Base-by-base conservation (phyloP, 2,797 vertebrate genomes). In the Epinephelus awoara region DNA sequence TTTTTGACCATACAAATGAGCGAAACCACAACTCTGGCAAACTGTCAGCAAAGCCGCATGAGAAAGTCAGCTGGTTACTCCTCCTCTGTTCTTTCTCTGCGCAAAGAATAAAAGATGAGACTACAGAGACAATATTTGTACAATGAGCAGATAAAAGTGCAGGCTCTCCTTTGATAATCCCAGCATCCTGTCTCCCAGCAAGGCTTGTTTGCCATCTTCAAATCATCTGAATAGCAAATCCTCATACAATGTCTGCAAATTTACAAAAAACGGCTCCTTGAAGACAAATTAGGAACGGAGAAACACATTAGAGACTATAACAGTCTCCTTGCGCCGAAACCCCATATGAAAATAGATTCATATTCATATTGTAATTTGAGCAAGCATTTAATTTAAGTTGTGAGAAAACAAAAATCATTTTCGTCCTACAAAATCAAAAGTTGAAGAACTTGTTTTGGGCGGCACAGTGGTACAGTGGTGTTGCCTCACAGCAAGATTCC, bases 111-210 rank as follows among this genome's bases (percentile, higher is more conserved):
- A 47, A 77, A 54, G 70, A 79, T 68, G 51, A 83, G 66, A 81
- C 81, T 61, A 34, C 34, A 34, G 56, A 56, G 67, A 66, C 9
- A 50, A 64, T 86, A 71, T 91, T 57, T 90, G 76, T 23, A 62
- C 54, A 81, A 11, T 49, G 70, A 0, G 10, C 50, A 74, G 65
- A 73, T 52, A 67, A 25, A 56, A 51, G 55, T 55, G 3, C 14
- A 38, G 23, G 27, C 56, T 75, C 56, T 29, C 27, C 21, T 77
- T 29, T 49, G 49, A 77, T 88, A 75, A 80, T 79, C 62, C 72
- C 29, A 40, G 75, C 69, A 50, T 91, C 69, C 88, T 85, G 68
- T 5, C 42, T 64, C 50, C 69, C 15, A 40, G 42, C 23, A 58
- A 68, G 11, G 55, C 25, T 49, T 74, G 68, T 90, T 85, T 80